Evolutionary conservation across 2,113 vertebrate species (phyloP).

Genomic region (Gracilinanus agilis): DNA sequence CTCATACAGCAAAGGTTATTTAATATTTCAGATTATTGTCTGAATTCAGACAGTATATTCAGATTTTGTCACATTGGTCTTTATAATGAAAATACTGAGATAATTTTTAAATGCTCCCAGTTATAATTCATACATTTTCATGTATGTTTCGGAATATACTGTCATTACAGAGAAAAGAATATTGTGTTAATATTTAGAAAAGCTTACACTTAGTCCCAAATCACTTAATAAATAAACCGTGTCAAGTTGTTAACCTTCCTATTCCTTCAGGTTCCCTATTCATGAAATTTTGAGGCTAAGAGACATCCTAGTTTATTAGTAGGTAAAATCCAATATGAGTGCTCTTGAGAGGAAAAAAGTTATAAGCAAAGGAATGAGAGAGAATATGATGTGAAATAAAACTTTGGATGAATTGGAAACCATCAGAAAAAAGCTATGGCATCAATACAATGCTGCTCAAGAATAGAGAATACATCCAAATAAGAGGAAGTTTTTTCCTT

Average conservation of each 20-base stretch:
- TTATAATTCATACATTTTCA: constrained; percentile 37
- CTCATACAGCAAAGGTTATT: constrained; percentile 1
- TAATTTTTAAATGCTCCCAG: constrained; percentile 41
- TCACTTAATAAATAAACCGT: neutral
- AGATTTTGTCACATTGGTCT: neutral
- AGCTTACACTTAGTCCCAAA: neutral
- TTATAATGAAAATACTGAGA: neutral
- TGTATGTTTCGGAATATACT: neutral
- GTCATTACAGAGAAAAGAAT: constrained; percentile 25
- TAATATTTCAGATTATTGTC: constrained; percentile 21
- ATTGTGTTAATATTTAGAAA: neutral
- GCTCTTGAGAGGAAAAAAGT: neutral
- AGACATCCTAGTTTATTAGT: too few species aligned
- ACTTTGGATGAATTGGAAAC: neutral
- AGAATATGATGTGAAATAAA: neutral
- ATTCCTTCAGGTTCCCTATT: constrained; percentile 5
- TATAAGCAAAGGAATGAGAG: neutral
- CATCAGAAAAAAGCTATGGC: neutral
- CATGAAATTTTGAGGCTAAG: neutral
- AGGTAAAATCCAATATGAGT: neutral
- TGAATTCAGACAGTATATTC: too few species aligned
- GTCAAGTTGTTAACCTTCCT: neutral
- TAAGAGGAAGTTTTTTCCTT: neutral
- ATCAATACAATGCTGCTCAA: neutral
- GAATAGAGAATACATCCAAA: neutral